Percentiles rank a stretch among this genome's conserved stretches.
Evolutionary conservation across 1,140 invertebrate genomes (phyloP).

Genomic region (Cephus cinctus): DNA sequence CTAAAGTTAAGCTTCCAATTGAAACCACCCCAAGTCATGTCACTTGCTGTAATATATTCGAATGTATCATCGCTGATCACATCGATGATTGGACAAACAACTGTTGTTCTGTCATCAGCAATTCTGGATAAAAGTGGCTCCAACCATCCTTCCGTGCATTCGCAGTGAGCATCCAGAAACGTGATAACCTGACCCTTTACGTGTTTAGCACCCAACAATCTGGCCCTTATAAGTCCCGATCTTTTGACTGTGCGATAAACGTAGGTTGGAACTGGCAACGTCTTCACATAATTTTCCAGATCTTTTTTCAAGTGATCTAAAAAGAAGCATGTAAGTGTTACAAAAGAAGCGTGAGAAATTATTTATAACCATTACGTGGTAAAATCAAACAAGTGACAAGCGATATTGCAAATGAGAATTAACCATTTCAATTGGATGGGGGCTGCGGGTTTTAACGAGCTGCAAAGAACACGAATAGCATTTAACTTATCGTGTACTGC

Average conservation of each 20-base stretch:
- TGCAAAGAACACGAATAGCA: no score
- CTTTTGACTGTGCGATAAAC: slow-evolving; percentile 86
- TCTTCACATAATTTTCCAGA: slow-evolving; percentile 87
- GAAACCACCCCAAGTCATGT: slow-evolving; percentile 96
- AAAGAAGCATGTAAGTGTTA: slow-evolving; percentile 29
- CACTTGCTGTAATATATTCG: slow-evolving; percentile 91
- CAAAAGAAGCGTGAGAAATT: no score
- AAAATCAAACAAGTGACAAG: no score
- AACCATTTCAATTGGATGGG: no score
- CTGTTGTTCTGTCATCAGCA: slow-evolving; percentile 86
- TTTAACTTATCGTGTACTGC: no score
- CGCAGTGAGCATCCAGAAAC: slow-evolving; percentile 96
- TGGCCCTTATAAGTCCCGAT: slow-evolving; percentile 90
- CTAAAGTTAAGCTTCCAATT: slow-evolving; percentile 98
- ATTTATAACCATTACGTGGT: no score
- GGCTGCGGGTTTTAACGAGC: no score
- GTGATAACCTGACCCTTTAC: slow-evolving; percentile 93
- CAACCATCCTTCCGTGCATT: slow-evolving; percentile 92
- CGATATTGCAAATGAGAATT: no score
- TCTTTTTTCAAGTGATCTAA: slow-evolving; percentile 85
- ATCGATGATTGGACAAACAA: slow-evolving; percentile 97
- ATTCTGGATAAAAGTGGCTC: slow-evolving; percentile 89
- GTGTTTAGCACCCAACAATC: slow-evolving; percentile 87
- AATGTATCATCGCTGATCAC: slow-evolving; percentile 98
- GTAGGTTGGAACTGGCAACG: slow-evolving; percentile 78